Conservation (phyloP, 2,113 vertebrate genomes). For the Malurus melanocephalus region DNA sequence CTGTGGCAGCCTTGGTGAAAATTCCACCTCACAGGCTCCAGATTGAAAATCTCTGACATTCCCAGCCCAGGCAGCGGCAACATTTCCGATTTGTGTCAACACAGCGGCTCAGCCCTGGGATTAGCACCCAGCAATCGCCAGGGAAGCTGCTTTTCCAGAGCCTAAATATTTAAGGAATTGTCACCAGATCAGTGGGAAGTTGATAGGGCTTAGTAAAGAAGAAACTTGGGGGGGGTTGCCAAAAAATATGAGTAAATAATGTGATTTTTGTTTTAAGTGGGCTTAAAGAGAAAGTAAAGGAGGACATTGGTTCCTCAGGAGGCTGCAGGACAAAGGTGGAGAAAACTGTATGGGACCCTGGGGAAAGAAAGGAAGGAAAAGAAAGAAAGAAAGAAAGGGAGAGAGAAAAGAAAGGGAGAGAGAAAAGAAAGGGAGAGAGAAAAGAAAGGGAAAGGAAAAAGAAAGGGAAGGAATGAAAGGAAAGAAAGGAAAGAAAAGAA, state of each 20-base stretch:
- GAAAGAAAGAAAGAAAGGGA: too few relatives aligned
- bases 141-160: neutral
- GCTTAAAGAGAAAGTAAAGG: neutral
- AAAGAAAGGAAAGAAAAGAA: too few relatives aligned
- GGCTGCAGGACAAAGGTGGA: too few relatives aligned
- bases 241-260: rapidly evolving
- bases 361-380: neutral
- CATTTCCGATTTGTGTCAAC: neutral
- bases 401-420: too few relatives aligned
- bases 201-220: neutral
- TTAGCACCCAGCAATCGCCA: neutral
- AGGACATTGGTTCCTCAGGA: too few relatives aligned
- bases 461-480: too few relatives aligned
- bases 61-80: neutral
- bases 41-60: neutral
- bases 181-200: neutral
- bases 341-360: rapidly evolving
- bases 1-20: neutral
- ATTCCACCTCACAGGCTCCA: neutral
- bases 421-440: too few relatives aligned
- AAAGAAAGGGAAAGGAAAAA: too few relatives aligned
- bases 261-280: neutral
- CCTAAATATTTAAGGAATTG: neutral
- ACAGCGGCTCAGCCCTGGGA: neutral
- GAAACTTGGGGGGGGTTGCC: neutral